Evolutionary conservation across 2,888 invertebrate genomes (phyloP).

Genomic region (Octodonta nipae): DNA sequence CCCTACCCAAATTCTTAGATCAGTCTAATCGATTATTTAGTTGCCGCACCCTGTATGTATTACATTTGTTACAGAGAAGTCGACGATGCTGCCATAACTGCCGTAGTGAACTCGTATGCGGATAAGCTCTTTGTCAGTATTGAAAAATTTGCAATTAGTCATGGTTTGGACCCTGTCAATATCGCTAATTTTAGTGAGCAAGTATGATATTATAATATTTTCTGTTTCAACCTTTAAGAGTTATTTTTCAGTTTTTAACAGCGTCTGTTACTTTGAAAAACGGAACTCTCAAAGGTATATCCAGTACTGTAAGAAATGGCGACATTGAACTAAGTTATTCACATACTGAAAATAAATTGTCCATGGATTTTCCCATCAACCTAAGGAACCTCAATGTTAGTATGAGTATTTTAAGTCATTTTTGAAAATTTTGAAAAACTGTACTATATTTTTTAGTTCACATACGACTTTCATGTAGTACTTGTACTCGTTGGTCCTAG

Average conservation of each 20-base stretch:
- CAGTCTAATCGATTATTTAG: too few relatives aligned
- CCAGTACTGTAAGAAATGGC: constrained; percentile 36
- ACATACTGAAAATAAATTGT: not conserved
- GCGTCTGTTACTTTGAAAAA: constrained; percentile 27
- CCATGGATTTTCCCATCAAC: constrained; percentile 3
- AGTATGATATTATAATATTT: not conserved
- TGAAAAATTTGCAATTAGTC: constrained; percentile 19
- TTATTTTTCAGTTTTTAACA: constrained; percentile 23
- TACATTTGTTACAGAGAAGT: not conserved
- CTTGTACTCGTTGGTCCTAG: not conserved
- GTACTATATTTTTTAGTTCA: not conserved
- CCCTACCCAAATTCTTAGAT: too few relatives aligned
- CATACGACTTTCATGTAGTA: not conserved
- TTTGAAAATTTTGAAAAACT: too few relatives aligned
- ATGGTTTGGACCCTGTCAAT: not conserved
- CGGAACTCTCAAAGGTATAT: constrained; percentile 39
- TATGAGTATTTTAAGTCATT: too few relatives aligned
- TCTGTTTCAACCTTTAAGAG: not conserved
- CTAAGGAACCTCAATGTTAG: not conserved
- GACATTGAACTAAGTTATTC: constrained; percentile 28
- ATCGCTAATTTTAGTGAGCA: not conserved
- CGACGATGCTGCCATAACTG: constrained; percentile 3
- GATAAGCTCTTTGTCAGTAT: constrained; percentile 37
- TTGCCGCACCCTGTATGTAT: not conserved
- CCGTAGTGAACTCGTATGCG: constrained; percentile 26